Evolutionary conservation across 1,140 invertebrate genomes (phyloP).

Genomic region (Cotesia glomerata): DNA sequence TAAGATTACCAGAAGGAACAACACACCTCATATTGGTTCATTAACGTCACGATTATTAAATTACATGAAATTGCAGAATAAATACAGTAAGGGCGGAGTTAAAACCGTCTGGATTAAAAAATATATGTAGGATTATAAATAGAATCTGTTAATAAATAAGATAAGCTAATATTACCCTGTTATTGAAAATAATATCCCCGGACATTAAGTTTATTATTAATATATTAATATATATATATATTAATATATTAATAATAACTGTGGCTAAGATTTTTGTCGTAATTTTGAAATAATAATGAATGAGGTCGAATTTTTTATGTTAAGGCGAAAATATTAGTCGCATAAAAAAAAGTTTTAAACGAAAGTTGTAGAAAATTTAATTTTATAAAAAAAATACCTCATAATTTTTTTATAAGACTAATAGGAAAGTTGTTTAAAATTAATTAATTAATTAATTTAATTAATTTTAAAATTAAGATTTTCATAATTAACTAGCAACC

Average conservation of each 20-base stretch:
- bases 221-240: neutral
- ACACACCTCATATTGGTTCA: constrained; percentile 17
- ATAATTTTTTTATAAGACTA: too few species aligned
- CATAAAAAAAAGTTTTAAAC: too few species aligned
- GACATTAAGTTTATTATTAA: neutral
- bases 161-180: constrained; percentile 36
- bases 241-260: neutral
- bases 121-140: constrained; percentile 44
- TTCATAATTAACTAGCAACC: too few species aligned
- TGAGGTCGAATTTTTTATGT: too few species aligned
- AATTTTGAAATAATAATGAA: neutral
- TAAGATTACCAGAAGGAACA: neutral
- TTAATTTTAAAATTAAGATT: too few species aligned
- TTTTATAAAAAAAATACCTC: too few species aligned
- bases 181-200: constrained; percentile 17
- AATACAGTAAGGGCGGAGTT: neutral
- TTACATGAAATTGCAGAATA: constrained; percentile 18
- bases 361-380: too few species aligned
- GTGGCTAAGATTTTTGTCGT: too few species aligned
- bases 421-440: too few species aligned
- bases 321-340: too few species aligned
- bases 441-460: too few species aligned
- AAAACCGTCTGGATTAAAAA: constrained; percentile 26
- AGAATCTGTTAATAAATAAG: constrained; percentile 56
- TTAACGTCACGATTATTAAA: constrained; percentile 13